Evolutionary conservation across 2,888 invertebrate genomes (phyloP).

Genomic region (Agrochola macilenta): DNA sequence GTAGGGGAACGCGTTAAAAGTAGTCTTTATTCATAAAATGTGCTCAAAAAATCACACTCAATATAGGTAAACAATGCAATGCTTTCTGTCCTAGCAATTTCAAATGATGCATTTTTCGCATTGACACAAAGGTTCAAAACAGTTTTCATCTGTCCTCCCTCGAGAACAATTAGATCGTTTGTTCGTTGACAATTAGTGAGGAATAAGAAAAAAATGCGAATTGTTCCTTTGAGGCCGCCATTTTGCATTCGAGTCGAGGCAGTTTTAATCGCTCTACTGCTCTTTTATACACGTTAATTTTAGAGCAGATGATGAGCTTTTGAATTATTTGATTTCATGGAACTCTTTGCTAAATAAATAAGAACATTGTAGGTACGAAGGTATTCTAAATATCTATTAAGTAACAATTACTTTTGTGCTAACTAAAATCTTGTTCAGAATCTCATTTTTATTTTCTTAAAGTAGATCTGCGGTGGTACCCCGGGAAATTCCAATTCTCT

Average conservation of each 20-base stretch:
- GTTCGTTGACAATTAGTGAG: conserved; percentile 45
- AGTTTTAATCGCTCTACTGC: conserved; percentile 5
- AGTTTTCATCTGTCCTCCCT: conserved; percentile 13
- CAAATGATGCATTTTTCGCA: conserved; percentile 20
- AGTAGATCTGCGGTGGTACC: no score
- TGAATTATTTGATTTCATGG: neutral
- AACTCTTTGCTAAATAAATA: neutral
- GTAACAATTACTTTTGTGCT: neutral
- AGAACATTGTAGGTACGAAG: neutral
- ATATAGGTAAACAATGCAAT: neutral
- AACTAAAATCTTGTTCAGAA: neutral
- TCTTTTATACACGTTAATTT: neutral
- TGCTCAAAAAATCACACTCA: neutral
- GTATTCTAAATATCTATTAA: neutral
- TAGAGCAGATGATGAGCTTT: neutral
- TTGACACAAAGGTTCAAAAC: conserved; percentile 29
- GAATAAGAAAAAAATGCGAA: conserved; percentile 42
- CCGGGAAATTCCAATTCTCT: no score
- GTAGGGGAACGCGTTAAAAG: no score
- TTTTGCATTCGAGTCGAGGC: conserved; percentile 33
- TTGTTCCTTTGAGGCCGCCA: conserved; percentile 33
- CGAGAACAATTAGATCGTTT: conserved; percentile 42
- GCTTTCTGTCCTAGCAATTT: neutral
- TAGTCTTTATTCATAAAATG: neutral
- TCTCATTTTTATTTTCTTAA: neutral